Evolutionary conservation across 2,113 vertebrate species (phyloP).

Genomic region (Poeciliopsis turrubarensis): DNA sequence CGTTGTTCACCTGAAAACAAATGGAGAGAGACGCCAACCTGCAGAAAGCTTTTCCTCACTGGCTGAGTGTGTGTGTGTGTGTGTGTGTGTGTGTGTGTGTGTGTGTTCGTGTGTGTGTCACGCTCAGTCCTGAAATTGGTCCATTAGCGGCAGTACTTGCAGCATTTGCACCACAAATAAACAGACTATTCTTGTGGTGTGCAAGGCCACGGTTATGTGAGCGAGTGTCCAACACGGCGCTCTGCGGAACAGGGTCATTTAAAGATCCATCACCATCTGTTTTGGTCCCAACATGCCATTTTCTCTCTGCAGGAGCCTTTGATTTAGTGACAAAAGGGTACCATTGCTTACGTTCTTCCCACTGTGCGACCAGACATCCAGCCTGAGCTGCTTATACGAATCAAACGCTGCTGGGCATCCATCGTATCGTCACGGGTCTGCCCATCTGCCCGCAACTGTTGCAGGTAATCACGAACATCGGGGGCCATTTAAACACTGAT

Average conservation of each 20-base stretch:
- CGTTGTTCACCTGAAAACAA: constrained; percentile 28
- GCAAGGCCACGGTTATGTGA: constrained; percentile 46
- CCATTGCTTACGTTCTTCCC: constrained; percentile 34
- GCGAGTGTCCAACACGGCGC: constrained; percentile 47
- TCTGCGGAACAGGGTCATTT: constrained; percentile 66
- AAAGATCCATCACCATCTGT: constrained; percentile 68
- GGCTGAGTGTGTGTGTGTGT: background rate
- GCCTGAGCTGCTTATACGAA: constrained; percentile 44
- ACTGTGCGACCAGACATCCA: constrained; percentile 51
- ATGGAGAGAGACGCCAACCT: constrained; percentile 13
- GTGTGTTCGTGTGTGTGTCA: constrained; percentile 3
- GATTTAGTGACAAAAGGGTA: constrained; percentile 56
- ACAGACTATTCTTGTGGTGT: background rate
- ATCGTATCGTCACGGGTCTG: constrained; percentile 37
- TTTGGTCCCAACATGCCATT: constrained; percentile 60
- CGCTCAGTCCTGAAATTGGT: constrained; percentile 43
- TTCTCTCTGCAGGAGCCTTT: constrained; percentile 59
- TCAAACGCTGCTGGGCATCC: constrained; percentile 43
- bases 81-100: too few relatives aligned
- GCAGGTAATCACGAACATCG: constrained; percentile 41
- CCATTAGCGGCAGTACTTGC: constrained; percentile 60
- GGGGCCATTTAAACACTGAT: constrained; percentile 37
- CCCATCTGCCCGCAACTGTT: constrained; percentile 36
- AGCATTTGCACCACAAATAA: constrained; percentile 19
- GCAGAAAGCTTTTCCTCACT: constrained; percentile 20